A percentile compares a stretch with the other conserved stretches of the same genome.
These are phyloP conservation scores for Uromys caudimaculatus DNA, from an alignment of 2,797 vertebrate species.

Conservation along the genomic window DNA sequence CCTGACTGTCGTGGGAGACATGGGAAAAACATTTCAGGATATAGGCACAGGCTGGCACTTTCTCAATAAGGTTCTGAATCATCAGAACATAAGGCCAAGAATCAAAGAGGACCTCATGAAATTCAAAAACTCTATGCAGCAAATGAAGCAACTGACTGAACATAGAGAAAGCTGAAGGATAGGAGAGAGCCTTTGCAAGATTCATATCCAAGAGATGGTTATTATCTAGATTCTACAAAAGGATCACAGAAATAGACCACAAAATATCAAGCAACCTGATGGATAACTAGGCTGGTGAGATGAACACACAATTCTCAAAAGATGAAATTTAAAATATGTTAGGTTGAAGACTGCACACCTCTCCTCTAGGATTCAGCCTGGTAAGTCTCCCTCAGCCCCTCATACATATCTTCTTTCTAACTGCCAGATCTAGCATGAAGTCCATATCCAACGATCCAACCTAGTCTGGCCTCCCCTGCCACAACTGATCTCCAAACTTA, in stretches of 20 bases:
- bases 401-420: no score
- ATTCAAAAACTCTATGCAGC: background rate
- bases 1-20: background rate
- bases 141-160: background rate
- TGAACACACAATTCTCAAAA: background rate
- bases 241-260: background rate
- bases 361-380: background rate
- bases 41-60: background rate
- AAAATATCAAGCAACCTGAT: background rate
- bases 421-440: background rate
- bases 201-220: background rate
- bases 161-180: background rate
- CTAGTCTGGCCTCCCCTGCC: background rate
- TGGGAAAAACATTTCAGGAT: background rate
- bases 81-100: background rate
- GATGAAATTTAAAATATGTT: background rate
- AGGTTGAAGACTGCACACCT: background rate
- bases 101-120: background rate
- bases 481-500: background rate
- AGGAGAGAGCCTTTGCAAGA: background rate
- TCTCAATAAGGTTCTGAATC: background rate
- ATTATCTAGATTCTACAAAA: background rate
- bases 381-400: background rate
- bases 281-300: background rate
- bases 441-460: background rate